Evolutionary conservation across 64 coral and sea anemone genomes (phyloP), one percentile per base, ranked within the genome.

Genomic region (Montipora capricornis): DNA sequence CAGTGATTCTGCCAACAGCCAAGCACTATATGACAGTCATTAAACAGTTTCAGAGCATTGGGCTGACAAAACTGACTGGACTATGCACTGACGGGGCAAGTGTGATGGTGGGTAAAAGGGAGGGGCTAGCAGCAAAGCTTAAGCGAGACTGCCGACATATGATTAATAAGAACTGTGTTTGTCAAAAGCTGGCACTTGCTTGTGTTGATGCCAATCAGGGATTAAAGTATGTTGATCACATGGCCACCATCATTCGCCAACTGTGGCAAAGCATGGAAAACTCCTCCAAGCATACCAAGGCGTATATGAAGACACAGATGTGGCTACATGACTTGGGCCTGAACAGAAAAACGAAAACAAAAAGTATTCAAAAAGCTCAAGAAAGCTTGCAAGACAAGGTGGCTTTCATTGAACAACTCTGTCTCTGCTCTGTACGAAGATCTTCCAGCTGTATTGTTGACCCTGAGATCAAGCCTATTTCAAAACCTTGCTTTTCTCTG

Each of bases 321-420:
- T 46, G 16, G 75, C 16, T 78, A 17, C 75, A 78, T 45, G 16
- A 49, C 5, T 17, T 78, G 10, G 47, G 75, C 47, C 75, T 78
- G 13, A 78, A 78, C 75, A 48, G 46, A 22, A 22, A 80, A 57
- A 24, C 19, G 48, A 80, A 80, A 17, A 79, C 29, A 59, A 48
- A 81, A 81, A 24, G 79, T 81, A 19, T 81, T 81, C 9, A 59
- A 81, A 81, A 81, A 81, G 79, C 53, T 81, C 19, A 81, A 81
- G 79, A 81, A 81, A 61, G 79, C 79, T 37, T 81, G 51, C 9
- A 59, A 81, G 79, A 81, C 79, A 81, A 81, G 79, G 24, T 81
- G 79, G 79, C 20, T 81, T 5, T 81, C 79, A 26, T 81, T 81
- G 24, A 81, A 64, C 20, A 61, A 81, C 55, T 81, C 20, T 20